Evolutionary conservation across 2,797 vertebrate species (phyloP).

Genomic region (Sardinella longiceps): DNA sequence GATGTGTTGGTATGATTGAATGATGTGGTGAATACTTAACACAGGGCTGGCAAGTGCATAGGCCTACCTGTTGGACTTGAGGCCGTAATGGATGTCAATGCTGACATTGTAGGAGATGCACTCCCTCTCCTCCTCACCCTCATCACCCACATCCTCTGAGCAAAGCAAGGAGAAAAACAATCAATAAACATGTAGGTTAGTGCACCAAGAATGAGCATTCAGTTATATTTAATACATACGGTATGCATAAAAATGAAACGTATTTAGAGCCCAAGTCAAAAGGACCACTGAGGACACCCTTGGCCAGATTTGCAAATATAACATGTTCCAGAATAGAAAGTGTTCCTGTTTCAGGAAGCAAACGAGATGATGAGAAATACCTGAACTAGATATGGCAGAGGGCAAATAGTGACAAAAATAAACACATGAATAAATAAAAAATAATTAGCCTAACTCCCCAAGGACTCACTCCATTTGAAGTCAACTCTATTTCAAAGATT

Average conservation of each 20-base stretch:
- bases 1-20: background rate
- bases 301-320: background rate
- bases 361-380: background rate
- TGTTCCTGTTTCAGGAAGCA: background rate
- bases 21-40: background rate
- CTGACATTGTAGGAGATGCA: conserved; percentile 92
- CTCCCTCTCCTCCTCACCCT: conserved; percentile 97
- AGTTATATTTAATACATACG: too few species aligned
- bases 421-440: background rate
- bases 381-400: background rate
- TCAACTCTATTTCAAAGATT: too few species aligned
- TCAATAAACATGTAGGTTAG: conserved; percentile 39
- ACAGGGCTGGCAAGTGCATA: background rate
- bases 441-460: background rate
- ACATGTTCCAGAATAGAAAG: background rate
- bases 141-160: conserved; percentile 97
- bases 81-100: conserved; percentile 96
- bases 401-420: conserved; percentile 1
- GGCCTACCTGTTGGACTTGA: conserved; percentile 95
- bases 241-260: too few species aligned
- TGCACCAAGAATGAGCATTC: background rate
- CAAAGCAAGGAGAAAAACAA: background rate
- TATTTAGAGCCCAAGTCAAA: background rate
- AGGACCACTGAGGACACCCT: background rate
- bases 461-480: background rate